phyloP scores from a whole-genome alignment of 2,888 invertebrate genomes.

The Trypoxylon attenuatum region DNA sequence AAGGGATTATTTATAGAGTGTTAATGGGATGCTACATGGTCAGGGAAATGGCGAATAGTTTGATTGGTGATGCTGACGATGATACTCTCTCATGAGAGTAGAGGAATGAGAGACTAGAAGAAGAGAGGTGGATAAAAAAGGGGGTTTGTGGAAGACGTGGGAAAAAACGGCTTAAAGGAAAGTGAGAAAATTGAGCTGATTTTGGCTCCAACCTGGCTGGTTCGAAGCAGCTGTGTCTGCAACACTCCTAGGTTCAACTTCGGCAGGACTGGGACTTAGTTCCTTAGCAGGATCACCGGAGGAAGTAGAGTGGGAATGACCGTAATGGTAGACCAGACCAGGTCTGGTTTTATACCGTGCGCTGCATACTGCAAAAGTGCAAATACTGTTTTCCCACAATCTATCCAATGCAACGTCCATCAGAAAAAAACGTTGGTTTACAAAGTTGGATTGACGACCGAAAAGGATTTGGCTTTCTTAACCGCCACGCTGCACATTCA shows the following conservation, averaged over 20 bases:
- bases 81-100: conserved; percentile 13
- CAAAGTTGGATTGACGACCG: conserved; percentile 39
- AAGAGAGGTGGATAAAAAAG: conserved; percentile 31
- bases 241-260: conserved; percentile 74
- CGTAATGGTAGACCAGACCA: conserved; percentile 96
- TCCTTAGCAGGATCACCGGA: conserved; percentile 75
- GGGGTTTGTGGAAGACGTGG: conserved; percentile 75
- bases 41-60: background rate
- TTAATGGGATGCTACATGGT: conserved; percentile 8
- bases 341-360: conserved; percentile 97
- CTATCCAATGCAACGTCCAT: conserved; percentile 70
- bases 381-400: conserved; percentile 74
- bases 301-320: conserved; percentile 86
- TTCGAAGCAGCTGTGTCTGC: conserved; percentile 75
- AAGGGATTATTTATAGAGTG: conserved; percentile 21
- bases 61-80: conserved; percentile 10
- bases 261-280: conserved; percentile 75
- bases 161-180: conserved; percentile 54
- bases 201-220: conserved; percentile 77
- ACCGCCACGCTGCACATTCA: conserved; percentile 23
- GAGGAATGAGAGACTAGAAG: conserved; percentile 2
- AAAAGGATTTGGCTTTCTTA: conserved; percentile 33
- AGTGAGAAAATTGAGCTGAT: conserved; percentile 78
- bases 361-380: conserved; percentile 88
- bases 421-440: conserved; percentile 61